phyloP scores from a whole-genome alignment of 2,888 invertebrate genomes.

The Phaedon cochleariae region DNA sequence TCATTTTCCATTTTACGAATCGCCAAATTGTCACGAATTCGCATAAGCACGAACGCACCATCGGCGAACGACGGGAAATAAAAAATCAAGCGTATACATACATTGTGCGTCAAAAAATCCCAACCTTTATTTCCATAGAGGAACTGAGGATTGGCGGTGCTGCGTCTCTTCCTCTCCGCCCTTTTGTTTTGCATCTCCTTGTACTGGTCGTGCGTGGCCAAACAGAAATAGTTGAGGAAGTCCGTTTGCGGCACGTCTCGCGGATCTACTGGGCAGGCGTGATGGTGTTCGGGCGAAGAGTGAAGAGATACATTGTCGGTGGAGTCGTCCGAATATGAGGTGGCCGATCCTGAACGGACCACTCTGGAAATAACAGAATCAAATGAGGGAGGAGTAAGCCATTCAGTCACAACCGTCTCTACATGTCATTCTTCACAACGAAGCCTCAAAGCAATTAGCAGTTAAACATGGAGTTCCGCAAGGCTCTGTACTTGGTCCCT shows the following conservation, averaged over 20 bases:
- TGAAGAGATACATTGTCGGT: slow-evolving; percentile 50
- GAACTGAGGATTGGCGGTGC: slow-evolving; percentile 67
- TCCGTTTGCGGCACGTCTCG: slow-evolving; percentile 59
- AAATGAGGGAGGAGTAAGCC: too few relatives aligned
- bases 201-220: slow-evolving; percentile 63
- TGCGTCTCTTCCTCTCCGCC: slow-evolving; percentile 65
- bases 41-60: too few relatives aligned
- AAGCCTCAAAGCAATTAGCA: too few relatives aligned
- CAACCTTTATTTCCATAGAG: slow-evolving; percentile 63
- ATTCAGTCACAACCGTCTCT: too few relatives aligned
- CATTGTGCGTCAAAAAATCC: slow-evolving; percentile 51
- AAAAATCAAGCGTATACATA: slow-evolving; percentile 37
- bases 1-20: too few relatives aligned
- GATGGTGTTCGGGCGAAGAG: slow-evolving; percentile 52
- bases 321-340: slow-evolving; percentile 58
- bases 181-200: slow-evolving; percentile 65
- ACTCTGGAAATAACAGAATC: slow-evolving; percentile 24
- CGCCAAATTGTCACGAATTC: too few relatives aligned
- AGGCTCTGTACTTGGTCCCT: too few relatives aligned
- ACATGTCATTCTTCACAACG: too few relatives aligned
- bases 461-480: too few relatives aligned
- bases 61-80: slow-evolving; percentile 9
- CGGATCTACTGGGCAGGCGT: slow-evolving; percentile 51
- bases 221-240: slow-evolving; percentile 61
- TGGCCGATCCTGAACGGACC: slow-evolving; percentile 51